Conservation (phyloP, 2,888 invertebrate species). For the Hypomecis atomaria region DNA sequence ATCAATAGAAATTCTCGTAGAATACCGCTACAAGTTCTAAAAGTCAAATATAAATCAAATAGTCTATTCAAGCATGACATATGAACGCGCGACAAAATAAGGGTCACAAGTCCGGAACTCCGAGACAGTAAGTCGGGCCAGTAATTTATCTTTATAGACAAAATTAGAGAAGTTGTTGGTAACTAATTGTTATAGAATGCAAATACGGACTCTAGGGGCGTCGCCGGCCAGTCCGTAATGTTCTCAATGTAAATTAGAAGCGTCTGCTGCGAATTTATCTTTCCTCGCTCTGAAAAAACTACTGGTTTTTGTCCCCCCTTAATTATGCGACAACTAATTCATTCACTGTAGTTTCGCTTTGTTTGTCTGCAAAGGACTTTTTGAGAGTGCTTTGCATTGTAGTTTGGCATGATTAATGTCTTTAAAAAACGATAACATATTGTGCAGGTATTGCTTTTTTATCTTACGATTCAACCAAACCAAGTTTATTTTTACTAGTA, state of each 20-base stretch:
- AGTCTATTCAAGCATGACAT: not conserved
- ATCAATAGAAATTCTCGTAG: not conserved
- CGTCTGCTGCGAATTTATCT: conserved; percentile 61
- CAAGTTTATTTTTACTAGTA: too few species aligned
- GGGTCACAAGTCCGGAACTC: conserved; percentile 10
- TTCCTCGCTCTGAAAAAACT: conserved; percentile 47
- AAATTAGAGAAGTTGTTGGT: conserved; percentile 72
- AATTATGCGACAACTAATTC: conserved; percentile 44
- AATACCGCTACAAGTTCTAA: not conserved
- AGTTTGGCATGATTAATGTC: conserved; percentile 2
- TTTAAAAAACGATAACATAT: too few species aligned
- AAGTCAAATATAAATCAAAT: not conserved
- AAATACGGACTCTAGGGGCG: conserved; percentile 63
- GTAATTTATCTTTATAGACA: conserved; percentile 52
- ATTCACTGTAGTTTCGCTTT: conserved; percentile 39
- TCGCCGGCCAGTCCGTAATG: conserved; percentile 63
- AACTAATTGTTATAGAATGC: conserved; percentile 78
- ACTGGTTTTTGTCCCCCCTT: conserved; percentile 42
- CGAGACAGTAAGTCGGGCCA: conserved; percentile 30
- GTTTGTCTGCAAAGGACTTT: conserved; percentile 30
- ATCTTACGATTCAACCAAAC: too few species aligned
- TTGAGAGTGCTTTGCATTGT: conserved; percentile 1
- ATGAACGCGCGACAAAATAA: conserved; percentile 1
- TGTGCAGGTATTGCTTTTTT: too few species aligned
- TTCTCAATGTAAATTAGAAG: conserved; percentile 73